These are phyloP conservation scores for Zaprionus bogoriensis DNA, from an alignment of 2,888 invertebrate genomes.

Conservation along the genomic window DNA sequence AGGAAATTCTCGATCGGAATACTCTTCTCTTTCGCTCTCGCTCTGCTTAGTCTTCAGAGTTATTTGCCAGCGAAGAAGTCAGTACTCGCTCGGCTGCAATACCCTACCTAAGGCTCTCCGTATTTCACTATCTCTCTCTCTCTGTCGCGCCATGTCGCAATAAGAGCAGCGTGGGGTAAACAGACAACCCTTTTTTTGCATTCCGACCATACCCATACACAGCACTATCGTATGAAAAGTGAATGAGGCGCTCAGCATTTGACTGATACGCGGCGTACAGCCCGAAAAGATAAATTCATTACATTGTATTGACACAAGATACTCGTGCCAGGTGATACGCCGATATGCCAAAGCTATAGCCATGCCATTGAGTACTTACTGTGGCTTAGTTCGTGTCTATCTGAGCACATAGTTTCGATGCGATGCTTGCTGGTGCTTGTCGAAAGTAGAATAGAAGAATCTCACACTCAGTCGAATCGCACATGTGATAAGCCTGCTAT, in stretches of 20 bases:
- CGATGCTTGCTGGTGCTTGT: slow-evolving; percentile 61
- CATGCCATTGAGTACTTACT: slow-evolving; percentile 30
- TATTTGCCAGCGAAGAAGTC: no score
- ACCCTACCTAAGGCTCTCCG: no score
- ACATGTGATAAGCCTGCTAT: slow-evolving; percentile 78
- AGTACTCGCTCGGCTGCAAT: no score
- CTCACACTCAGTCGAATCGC: slow-evolving; percentile 56
- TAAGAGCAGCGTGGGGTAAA: neutral
- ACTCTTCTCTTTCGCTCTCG: no score
- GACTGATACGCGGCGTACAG: slow-evolving; percentile 24
- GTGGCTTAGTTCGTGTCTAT: neutral
- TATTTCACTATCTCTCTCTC: no score
- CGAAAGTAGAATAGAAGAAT: slow-evolving; percentile 79
- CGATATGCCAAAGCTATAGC: neutral
- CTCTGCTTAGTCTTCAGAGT: no score
- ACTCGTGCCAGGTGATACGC: slow-evolving; percentile 2
- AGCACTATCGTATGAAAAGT: slow-evolving; percentile 15
- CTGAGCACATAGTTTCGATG: neutral
- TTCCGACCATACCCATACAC: slow-evolving; percentile 24
- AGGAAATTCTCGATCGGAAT: no score
- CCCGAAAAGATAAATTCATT: slow-evolving; percentile 35
- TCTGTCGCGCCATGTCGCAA: no score
- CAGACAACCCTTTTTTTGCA: slow-evolving; percentile 19
- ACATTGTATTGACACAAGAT: slow-evolving; percentile 43
- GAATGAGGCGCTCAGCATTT: slow-evolving; percentile 36